phyloP scores from a whole-genome alignment of 1,140 invertebrate genomes.

The Harlomillsia oculata region DNA sequence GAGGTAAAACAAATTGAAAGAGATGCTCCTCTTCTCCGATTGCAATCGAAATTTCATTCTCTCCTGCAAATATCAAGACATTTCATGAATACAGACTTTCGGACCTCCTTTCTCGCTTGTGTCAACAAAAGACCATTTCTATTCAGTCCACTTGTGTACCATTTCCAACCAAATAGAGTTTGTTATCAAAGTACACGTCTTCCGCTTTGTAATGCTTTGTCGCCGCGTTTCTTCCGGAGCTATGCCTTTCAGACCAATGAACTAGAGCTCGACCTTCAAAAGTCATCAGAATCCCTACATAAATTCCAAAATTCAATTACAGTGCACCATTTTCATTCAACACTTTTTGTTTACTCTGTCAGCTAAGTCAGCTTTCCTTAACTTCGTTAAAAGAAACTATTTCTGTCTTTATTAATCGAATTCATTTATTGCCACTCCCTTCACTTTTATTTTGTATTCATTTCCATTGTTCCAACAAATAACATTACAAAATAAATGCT shows the following conservation, averaged over 20 bases:
- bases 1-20: conserved; percentile 22
- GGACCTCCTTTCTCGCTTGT: background rate
- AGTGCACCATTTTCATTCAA: too few relatives aligned
- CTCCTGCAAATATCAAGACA: background rate
- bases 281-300: background rate
- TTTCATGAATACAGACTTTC: background rate
- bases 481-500: too few relatives aligned
- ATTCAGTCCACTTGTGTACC: background rate
- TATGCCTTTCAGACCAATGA: background rate
- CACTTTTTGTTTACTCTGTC: too few relatives aligned
- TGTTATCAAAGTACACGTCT: conserved; percentile 3
- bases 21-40: background rate
- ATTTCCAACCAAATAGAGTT: background rate
- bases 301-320: too few relatives aligned
- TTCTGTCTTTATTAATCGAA: too few relatives aligned
- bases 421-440: too few relatives aligned
- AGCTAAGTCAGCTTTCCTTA: too few relatives aligned
- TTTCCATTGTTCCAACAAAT: too few relatives aligned
- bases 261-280: background rate
- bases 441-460: too few relatives aligned
- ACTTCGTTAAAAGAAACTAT: too few relatives aligned
- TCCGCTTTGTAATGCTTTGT: background rate
- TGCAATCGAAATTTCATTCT: background rate
- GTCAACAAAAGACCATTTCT: background rate
- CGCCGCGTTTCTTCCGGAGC: background rate